phyloP scores from a whole-genome alignment of 2,888 invertebrate species.

The Hetaerina titia region DNA sequence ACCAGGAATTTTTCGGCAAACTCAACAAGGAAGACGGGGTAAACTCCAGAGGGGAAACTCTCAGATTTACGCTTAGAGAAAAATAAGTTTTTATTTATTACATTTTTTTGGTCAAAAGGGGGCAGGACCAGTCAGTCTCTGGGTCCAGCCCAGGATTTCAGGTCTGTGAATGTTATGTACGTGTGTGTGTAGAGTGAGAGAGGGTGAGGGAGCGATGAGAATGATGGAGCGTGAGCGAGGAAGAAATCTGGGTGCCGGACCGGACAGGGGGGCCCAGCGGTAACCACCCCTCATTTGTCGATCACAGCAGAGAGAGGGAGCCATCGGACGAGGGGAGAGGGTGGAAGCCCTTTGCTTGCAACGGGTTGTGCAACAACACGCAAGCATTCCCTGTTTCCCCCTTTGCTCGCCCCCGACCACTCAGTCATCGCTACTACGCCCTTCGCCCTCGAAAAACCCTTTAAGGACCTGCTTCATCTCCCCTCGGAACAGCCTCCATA shows the following conservation, averaged over 20 bases:
- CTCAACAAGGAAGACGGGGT: background rate
- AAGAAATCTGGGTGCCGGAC: background rate
- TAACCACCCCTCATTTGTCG: conserved; percentile 1
- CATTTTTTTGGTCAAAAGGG: background rate
- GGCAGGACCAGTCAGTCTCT: background rate
- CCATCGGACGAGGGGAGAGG: background rate
- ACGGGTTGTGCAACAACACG: background rate
- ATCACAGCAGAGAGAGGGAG: background rate
- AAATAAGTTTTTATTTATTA: background rate
- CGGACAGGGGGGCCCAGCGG: background rate
- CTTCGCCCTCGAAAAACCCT: background rate
- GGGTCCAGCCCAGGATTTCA: background rate
- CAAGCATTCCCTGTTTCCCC: background rate
- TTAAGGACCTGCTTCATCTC: background rate
- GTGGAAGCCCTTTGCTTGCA: background rate
- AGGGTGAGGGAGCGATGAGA: background rate
- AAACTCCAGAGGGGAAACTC: background rate
- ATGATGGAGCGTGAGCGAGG: background rate
- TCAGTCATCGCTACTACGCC: background rate
- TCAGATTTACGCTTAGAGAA: background rate
- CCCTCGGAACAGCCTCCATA: background rate
- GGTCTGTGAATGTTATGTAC: too few species aligned
- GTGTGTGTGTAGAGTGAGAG: too few species aligned
- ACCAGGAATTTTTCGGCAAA: background rate
- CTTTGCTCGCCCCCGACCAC: background rate